phyloP scores from a whole-genome alignment of 2,888 invertebrate genomes.

The Dendrolimus houi region DNA sequence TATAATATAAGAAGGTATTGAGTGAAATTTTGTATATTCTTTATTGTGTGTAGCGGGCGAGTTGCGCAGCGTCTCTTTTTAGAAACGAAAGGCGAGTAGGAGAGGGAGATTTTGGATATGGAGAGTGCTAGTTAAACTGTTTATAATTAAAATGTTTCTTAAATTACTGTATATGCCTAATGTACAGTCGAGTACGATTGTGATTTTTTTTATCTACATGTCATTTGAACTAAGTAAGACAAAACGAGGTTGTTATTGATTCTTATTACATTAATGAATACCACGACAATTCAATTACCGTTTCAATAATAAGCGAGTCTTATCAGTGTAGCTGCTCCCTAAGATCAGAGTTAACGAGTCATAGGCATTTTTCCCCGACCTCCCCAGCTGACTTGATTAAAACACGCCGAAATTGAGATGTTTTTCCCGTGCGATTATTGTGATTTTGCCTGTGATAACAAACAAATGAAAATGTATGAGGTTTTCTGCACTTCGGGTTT shows the following conservation, averaged over 20 bases:
- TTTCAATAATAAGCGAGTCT: background rate
- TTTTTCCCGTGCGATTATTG: slow-evolving; percentile 15
- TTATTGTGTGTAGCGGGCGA: too few relatives aligned
- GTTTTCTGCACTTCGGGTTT: slow-evolving; percentile 1
- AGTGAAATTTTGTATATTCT: too few relatives aligned
- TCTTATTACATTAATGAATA: background rate
- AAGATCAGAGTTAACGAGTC: slow-evolving; percentile 6
- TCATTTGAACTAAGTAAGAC: background rate
- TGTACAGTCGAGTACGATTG: too few relatives aligned
- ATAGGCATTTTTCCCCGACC: slow-evolving; percentile 23
- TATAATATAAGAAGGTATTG: too few relatives aligned
- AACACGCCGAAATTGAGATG: slow-evolving; percentile 26
- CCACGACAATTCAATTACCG: too few relatives aligned
- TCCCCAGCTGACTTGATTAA: slow-evolving; percentile 30
- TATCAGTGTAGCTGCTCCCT: background rate
- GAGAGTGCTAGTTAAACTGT: too few relatives aligned
- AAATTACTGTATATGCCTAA: too few relatives aligned
- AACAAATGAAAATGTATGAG: slow-evolving; percentile 7
- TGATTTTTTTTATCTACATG: too few relatives aligned
- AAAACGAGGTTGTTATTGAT: background rate
- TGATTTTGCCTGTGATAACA: slow-evolving; percentile 9
- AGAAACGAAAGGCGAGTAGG: too few relatives aligned
- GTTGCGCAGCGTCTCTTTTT: too few relatives aligned
- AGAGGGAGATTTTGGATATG: too few relatives aligned
- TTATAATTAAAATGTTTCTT: too few relatives aligned